Evolutionary conservation across 2,113 vertebrate species (phyloP).

Genomic region (Sisor rabdophorus): DNA sequence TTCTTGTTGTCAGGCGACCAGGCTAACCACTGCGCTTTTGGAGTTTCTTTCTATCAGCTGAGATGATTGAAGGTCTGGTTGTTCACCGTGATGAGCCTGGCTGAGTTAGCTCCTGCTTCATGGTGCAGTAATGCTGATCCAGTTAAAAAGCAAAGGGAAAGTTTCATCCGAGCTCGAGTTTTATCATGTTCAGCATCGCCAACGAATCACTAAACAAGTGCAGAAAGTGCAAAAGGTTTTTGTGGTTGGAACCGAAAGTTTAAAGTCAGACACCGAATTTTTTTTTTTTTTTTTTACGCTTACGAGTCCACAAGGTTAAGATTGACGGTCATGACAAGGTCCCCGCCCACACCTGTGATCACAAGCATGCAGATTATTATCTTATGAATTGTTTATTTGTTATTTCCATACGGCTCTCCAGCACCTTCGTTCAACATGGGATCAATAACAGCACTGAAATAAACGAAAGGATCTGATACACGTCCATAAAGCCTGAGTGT

Average conservation of each 20-base stretch:
- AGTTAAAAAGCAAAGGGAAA: not conserved
- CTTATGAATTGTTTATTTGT: too few species aligned
- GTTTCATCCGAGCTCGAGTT: not conserved
- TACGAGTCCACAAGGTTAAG: not conserved
- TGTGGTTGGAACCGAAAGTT: slow-evolving; percentile 28
- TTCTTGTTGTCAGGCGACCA: too few species aligned
- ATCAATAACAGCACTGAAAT: not conserved
- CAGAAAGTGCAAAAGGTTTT: not conserved
- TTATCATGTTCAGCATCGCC: not conserved
- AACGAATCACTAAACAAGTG: not conserved
- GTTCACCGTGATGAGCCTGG: not conserved
- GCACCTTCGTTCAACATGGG: not conserved
- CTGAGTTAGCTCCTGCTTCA: not conserved
- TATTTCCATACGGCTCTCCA: not conserved
- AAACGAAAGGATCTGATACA: too few species aligned
- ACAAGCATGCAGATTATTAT: not conserved
- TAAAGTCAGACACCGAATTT: slow-evolving; percentile 8
- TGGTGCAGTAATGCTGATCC: not conserved
- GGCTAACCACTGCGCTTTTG: too few species aligned
- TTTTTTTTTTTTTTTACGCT: not conserved
- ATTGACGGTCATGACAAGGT: too few species aligned
- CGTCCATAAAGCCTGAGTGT: too few species aligned
- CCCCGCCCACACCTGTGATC: not conserved
- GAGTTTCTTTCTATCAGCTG: too few species aligned
- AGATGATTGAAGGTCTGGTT: too few species aligned